These are phyloP conservation scores for Hylyphantes graminicola DNA, from an alignment of 1,140 invertebrate species.

Conservation along the genomic window DNA sequence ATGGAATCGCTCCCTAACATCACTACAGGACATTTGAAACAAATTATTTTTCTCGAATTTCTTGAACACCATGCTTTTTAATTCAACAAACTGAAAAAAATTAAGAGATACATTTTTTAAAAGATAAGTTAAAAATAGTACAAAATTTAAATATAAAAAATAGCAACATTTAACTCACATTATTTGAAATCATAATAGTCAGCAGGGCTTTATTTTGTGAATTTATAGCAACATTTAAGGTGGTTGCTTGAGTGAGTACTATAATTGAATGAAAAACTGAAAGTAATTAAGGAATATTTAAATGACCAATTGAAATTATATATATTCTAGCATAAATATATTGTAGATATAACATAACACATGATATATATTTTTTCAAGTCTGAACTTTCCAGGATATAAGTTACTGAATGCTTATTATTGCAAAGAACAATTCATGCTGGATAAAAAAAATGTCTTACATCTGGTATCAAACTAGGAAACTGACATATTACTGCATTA, in stretches of 20 bases:
- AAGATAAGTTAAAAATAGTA: background rate
- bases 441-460: no score
- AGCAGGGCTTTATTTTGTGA: slow-evolving; percentile 97
- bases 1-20: slow-evolving; percentile 96
- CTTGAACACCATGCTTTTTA: slow-evolving; percentile 99
- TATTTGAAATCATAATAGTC: slow-evolving; percentile 99
- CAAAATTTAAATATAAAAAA: slow-evolving; percentile 2
- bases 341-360: background rate
- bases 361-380: no score
- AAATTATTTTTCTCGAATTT: slow-evolving; percentile 99
- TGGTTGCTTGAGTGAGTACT: slow-evolving; percentile 94
- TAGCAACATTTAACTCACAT: no score
- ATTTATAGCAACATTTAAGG: slow-evolving; percentile 98
- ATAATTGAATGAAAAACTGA: slow-evolving; percentile 89
- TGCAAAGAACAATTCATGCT: no score
- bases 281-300: slow-evolving; percentile 66
- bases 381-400: no score
- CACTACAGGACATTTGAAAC: slow-evolving; percentile 90
- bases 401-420: no score
- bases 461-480: no score
- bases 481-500: no score
- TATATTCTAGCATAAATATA: background rate
- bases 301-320: background rate
- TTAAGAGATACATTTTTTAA: slow-evolving; percentile 27
- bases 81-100: slow-evolving; percentile 89